A percentile compares a stretch with the other conserved stretches of the same genome.
Conservation (phyloP, 2,888 invertebrate genomes). For the Cataglyphis albicans region DNA sequence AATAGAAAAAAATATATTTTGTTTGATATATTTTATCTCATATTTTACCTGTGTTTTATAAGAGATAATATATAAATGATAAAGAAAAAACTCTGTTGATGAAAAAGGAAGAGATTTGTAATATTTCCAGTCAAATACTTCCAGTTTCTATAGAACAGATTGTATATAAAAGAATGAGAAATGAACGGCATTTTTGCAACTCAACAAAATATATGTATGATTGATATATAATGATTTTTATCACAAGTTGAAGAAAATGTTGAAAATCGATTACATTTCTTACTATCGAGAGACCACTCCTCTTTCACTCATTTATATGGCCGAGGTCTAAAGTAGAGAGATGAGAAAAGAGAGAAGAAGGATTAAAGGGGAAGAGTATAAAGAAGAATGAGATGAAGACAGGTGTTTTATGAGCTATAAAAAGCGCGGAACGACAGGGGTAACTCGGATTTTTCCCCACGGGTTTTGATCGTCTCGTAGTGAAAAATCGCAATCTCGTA, state of each 20-base stretch:
- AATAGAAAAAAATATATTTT: background rate
- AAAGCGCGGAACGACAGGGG: conserved; percentile 19
- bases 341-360: conserved; percentile 10
- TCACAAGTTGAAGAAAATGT: conserved; percentile 49
- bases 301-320: conserved; percentile 12
- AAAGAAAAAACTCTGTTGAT: background rate
- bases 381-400: conserved; percentile 15
- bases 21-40: background rate
- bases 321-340: background rate
- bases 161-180: conserved; percentile 10
- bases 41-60: background rate
- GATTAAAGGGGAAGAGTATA: background rate
- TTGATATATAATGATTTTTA: conserved; percentile 46
- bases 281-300: conserved; percentile 38
- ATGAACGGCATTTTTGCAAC: background rate
- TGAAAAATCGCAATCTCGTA: conserved; percentile 34
- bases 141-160: background rate
- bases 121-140: background rate
- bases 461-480: conserved; percentile 22
- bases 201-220: conserved; percentile 19
- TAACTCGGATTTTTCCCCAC: conserved; percentile 38
- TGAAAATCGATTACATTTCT: conserved; percentile 58
- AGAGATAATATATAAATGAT: background rate
- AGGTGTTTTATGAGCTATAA: conserved; percentile 41
- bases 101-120: conserved; percentile 18